phyloP scores from a whole-genome alignment of 2,888 invertebrate genomes.

The Pammene fasciana region DNA sequence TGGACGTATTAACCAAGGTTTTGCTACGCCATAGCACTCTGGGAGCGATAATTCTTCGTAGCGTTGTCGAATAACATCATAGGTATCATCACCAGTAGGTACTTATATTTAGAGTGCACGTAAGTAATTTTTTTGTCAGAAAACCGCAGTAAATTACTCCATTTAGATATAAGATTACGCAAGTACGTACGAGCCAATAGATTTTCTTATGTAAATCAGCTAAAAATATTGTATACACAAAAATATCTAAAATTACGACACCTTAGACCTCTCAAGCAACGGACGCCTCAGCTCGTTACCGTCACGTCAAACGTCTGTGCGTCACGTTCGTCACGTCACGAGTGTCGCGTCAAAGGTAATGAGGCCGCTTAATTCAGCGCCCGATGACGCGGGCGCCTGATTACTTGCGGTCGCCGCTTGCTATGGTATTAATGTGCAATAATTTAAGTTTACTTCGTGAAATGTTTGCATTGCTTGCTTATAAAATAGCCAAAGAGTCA shows the following conservation, averaged over 20 bases:
- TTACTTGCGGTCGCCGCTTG: slow-evolving; percentile 1
- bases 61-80: too few relatives aligned
- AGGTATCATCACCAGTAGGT: too few relatives aligned
- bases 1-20: neutral
- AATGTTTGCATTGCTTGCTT: neutral
- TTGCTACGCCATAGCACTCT: neutral
- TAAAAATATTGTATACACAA: neutral
- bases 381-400: slow-evolving; percentile 2
- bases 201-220: too few relatives aligned
- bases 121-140: too few relatives aligned
- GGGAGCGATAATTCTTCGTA: neutral
- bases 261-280: neutral
- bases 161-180: too few relatives aligned
- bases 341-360: slow-evolving; percentile 23
- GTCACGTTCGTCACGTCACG: slow-evolving; percentile 10
- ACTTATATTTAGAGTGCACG: too few relatives aligned
- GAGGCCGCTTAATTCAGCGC: slow-evolving; percentile 22
- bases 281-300: neutral
- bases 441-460: neutral
- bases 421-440: slow-evolving; percentile 2
- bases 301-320: neutral
- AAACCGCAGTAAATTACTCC: too few relatives aligned
- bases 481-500: neutral
- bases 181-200: too few relatives aligned
- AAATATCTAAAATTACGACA: neutral